A percentile compares a stretch with the other conserved stretches of the same genome.
Evolutionary conservation across 64 coral and sea anemone species (phyloP).

Genomic region (Montipora sp.): DNA sequence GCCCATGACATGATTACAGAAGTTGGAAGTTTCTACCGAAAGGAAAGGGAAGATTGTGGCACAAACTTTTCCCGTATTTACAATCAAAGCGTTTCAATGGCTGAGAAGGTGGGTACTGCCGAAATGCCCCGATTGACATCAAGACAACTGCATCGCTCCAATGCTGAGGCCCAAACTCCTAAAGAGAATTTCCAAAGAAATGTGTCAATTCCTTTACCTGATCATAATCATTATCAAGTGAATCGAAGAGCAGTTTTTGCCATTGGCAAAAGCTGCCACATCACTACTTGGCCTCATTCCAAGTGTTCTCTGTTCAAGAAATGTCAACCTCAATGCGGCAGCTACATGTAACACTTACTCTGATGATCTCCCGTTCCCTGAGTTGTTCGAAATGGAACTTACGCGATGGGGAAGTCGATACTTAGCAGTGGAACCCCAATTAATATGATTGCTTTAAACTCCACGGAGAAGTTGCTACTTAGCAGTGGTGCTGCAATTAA

Average conservation of each 20-base stretch:
- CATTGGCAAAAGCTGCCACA: no score
- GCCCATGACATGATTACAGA: no score
- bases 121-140: slow-evolving; percentile 61
- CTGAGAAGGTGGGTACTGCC: slow-evolving; percentile 48
- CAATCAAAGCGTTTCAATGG: no score
- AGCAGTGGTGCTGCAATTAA: background rate
- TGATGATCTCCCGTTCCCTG: slow-evolving; percentile 3
- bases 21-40: no score
- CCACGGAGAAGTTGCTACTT: background rate
- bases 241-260: slow-evolving; percentile 13
- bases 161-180: background rate
- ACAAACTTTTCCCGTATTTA: no score
- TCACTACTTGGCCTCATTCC: no score
- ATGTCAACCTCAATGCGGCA: background rate
- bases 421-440: slow-evolving; percentile 9
- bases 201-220: slow-evolving; percentile 33
- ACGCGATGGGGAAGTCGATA: background rate
- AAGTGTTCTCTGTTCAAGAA: slow-evolving; percentile 3
- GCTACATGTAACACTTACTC: slow-evolving; percentile 17
- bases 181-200: slow-evolving; percentile 41
- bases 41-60: no score
- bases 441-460: background rate
- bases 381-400: background rate
- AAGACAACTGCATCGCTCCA: background rate
- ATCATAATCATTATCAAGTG: background rate